Percentiles rank a stretch among this genome's conserved stretches.
Evolutionary conservation across 2,797 vertebrate genomes (phyloP).

Genomic region (Melanotaenia maccullochi): DNA sequence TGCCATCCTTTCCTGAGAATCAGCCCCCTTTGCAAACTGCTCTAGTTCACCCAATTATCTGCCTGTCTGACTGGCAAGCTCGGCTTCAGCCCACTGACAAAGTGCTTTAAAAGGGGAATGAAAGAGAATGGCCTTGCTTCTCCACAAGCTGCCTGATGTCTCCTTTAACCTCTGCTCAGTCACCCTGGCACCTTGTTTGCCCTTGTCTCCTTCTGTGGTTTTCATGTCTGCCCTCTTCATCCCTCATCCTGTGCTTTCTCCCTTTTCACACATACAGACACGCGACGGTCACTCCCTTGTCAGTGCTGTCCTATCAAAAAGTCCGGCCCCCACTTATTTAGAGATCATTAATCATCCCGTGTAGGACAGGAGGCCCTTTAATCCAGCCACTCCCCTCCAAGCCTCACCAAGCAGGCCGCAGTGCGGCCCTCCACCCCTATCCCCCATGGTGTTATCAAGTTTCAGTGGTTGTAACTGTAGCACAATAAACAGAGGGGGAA

Average conservation of each 20-base stretch:
- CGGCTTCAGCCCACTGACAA: conserved; percentile 45
- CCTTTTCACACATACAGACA: conserved; percentile 67
- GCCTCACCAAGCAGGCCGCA: conserved; percentile 60
- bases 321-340: conserved; percentile 73
- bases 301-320: conserved; percentile 70
- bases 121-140: conserved; percentile 65
- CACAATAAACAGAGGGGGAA: conserved; percentile 81
- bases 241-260: conserved; percentile 53
- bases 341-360: conserved; percentile 85
- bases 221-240: conserved; percentile 50
- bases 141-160: conserved; percentile 46
- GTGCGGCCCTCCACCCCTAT: conserved; percentile 68
- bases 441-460: conserved; percentile 83
- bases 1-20: conserved; percentile 66
- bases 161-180: conserved; percentile 67
- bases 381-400: conserved; percentile 67
- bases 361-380: conserved; percentile 82
- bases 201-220: conserved; percentile 54
- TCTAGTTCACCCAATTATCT: conserved; percentile 44
- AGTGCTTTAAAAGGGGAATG: conserved; percentile 62
- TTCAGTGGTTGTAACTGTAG: conserved; percentile 85
- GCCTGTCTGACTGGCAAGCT: conserved; percentile 44
- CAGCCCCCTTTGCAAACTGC: conserved; percentile 37
- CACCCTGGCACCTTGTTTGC: conserved; percentile 56
- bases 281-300: conserved; percentile 66